Evolutionary conservation across 2,888 invertebrate species (phyloP).

Genomic region (Eupelmus urozonus): DNA sequence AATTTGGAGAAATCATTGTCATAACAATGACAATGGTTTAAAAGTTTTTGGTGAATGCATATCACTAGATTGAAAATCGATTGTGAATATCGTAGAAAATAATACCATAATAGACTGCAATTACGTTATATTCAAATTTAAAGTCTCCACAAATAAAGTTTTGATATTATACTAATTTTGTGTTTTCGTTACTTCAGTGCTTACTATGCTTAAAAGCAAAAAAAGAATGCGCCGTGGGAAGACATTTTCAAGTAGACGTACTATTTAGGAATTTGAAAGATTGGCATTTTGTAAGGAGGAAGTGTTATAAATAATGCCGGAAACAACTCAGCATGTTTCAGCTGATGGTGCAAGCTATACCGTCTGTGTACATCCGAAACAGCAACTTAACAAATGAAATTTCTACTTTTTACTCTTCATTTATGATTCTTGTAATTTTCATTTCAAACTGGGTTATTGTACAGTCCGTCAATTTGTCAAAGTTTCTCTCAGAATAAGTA

Average conservation of each 20-base stretch:
- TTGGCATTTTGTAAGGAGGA: conserved; percentile 61
- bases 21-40: too few species aligned
- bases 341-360: conserved; percentile 46
- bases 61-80: too few species aligned
- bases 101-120: too few species aligned
- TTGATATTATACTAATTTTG: neutral
- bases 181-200: conserved; percentile 2
- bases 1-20: too few species aligned
- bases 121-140: neutral
- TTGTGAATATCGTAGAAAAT: too few species aligned
- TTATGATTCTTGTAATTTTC: neutral
- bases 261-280: conserved; percentile 59
- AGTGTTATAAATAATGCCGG: conserved; percentile 61
- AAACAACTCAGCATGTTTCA: conserved; percentile 63
- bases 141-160: neutral
- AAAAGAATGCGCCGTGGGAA: neutral
- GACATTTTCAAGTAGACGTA: conserved; percentile 7
- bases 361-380: conserved; percentile 6
- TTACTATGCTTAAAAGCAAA: neutral
- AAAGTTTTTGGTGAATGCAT: too few species aligned
- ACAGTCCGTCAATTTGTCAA: too few species aligned
- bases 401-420: neutral
- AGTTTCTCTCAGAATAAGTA: too few species aligned
- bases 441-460: neutral
- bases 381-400: conserved; percentile 36